Conservation (phyloP, 2,888 invertebrate genomes). For the Megalurothrips usitatus region DNA sequence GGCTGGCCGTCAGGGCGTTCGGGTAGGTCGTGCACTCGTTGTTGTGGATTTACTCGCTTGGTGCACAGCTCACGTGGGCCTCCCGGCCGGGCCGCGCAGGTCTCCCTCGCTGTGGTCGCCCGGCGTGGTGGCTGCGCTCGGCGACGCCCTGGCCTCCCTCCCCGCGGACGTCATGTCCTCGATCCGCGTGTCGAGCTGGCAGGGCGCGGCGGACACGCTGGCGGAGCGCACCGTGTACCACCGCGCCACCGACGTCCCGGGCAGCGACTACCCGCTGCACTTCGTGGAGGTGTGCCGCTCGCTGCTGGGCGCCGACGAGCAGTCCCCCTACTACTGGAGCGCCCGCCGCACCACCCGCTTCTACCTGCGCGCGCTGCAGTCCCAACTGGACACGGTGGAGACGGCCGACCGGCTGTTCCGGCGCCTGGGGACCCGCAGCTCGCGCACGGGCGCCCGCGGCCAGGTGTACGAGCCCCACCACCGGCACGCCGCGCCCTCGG, state of each 20-base stretch:
- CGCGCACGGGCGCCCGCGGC: background rate
- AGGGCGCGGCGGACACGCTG: slow-evolving; percentile 33
- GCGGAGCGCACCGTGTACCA: slow-evolving; percentile 33
- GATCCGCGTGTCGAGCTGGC: slow-evolving; percentile 32
- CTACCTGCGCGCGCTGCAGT: slow-evolving; percentile 33
- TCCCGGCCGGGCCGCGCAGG: background rate
- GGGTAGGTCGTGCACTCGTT: slow-evolving; percentile 34
- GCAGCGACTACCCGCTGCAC: slow-evolving; percentile 18
- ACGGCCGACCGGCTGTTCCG: slow-evolving; percentile 30
- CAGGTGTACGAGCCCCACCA: background rate
- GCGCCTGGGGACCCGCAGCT: background rate
- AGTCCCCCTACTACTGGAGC: slow-evolving; percentile 28
- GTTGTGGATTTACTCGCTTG: too few relatives aligned
- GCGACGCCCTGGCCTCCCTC: slow-evolving; percentile 24
- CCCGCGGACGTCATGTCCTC: slow-evolving; percentile 32
- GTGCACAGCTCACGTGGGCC: too few relatives aligned
- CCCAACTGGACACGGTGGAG: slow-evolving; percentile 32
- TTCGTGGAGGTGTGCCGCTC: slow-evolving; percentile 29
- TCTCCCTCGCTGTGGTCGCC: slow-evolving; percentile 1
- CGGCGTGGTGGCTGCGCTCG: background rate
- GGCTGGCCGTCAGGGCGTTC: slow-evolving; percentile 32
- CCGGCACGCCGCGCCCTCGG: background rate
- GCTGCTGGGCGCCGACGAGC: slow-evolving; percentile 12
- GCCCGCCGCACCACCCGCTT: slow-evolving; percentile 29
- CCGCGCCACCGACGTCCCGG: slow-evolving; percentile 32